These are phyloP conservation scores for Narcine bancroftii DNA, from an alignment of 2,113 vertebrate species.

Conservation along the genomic window DNA sequence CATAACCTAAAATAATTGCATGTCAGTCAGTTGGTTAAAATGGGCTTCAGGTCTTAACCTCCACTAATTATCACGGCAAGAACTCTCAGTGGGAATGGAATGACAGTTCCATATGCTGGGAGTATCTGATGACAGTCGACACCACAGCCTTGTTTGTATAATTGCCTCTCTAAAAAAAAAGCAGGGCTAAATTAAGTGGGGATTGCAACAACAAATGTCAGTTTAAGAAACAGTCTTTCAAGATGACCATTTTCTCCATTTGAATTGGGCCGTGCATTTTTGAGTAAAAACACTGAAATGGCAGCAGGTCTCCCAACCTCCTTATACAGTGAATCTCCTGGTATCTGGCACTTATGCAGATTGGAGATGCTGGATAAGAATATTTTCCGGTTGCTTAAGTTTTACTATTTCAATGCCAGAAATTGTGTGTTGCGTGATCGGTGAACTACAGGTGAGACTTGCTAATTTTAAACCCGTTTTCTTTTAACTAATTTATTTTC, in stretches of 20 bases:
- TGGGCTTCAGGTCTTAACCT: constrained; percentile 28
- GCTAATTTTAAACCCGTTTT: too few relatives aligned
- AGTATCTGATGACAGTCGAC: constrained; percentile 28
- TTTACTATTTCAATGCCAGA: too few relatives aligned
- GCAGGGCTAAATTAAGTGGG: constrained; percentile 10
- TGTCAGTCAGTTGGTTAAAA: constrained; percentile 30
- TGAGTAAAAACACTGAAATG: too few relatives aligned
- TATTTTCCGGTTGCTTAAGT: too few relatives aligned
- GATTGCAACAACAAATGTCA: constrained; percentile 8
- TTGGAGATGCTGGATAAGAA: too few relatives aligned
- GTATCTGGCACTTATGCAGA: too few relatives aligned
- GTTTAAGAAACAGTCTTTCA: background rate
- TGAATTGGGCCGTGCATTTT: background rate
- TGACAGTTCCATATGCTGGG: constrained; percentile 35
- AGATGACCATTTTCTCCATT: background rate
- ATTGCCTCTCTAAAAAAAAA: constrained; percentile 36
- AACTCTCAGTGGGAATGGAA: background rate
- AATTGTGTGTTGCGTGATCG: too few relatives aligned
- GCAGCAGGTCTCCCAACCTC: too few relatives aligned
- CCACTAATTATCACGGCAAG: constrained; percentile 26
- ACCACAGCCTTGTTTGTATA: constrained; percentile 17
- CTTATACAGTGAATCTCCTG: too few relatives aligned
- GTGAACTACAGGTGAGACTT: too few relatives aligned
- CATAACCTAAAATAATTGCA: constrained; percentile 26
- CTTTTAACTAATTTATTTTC: too few relatives aligned